Evolutionary conservation across 2,113 vertebrate genomes (phyloP).

Genomic region (Tringa solitaria): DNA sequence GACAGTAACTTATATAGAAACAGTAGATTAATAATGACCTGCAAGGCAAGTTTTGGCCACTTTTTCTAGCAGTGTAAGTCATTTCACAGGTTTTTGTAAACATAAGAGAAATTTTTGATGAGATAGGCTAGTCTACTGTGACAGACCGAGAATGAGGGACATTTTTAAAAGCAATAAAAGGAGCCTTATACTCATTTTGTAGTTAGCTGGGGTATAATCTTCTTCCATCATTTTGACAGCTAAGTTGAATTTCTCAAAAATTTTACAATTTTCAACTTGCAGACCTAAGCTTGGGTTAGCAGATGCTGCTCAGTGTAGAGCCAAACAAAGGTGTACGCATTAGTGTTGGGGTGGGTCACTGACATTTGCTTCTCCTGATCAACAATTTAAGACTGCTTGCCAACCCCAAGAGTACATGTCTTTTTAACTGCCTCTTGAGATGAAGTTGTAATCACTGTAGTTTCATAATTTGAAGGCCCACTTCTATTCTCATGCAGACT

Average conservation of each 20-base stretch:
- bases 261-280: not conserved
- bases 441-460: not conserved
- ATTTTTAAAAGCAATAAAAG: not conserved
- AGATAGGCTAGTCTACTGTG: not conserved
- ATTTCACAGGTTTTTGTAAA: not conserved
- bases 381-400: not conserved
- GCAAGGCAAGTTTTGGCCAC: not conserved
- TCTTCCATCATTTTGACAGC: not conserved
- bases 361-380: not conserved
- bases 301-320: not conserved
- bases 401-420: not conserved
- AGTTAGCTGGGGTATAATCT: not conserved
- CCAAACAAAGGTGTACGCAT: accelerated
- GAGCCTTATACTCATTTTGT: not conserved
- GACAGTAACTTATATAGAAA: not conserved
- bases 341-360: not conserved
- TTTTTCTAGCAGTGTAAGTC: not conserved
- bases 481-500: not conserved
- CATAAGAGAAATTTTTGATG: not conserved
- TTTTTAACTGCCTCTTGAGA: not conserved
- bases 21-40: not conserved
- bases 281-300: not conserved
- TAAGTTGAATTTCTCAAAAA: not conserved
- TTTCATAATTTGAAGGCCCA: not conserved
- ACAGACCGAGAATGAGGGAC: not conserved